These are phyloP conservation scores for Tretioscincus oriximinensis DNA, from an alignment of 2,113 vertebrate species.

Conservation along the genomic window DNA sequence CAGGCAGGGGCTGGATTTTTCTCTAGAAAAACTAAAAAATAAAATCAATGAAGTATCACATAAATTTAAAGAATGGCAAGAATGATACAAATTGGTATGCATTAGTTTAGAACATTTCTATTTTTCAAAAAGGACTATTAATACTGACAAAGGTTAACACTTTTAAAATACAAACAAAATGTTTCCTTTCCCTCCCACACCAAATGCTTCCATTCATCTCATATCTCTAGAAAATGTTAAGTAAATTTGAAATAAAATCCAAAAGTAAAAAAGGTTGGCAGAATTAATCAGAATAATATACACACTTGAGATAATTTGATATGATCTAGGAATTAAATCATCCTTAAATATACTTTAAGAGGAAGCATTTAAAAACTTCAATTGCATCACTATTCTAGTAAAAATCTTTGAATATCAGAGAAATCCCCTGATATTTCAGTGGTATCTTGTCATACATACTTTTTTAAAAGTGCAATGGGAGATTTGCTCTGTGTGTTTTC, in stretches of 20 bases:
- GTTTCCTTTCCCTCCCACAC: too few species aligned
- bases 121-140: not conserved
- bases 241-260: too few species aligned
- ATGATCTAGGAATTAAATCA: too few species aligned
- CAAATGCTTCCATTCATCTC: too few species aligned
- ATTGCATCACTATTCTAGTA: not conserved
- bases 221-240: too few species aligned
- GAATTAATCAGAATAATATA: too few species aligned
- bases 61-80: slow-evolving; percentile 28
- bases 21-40: slow-evolving; percentile 67
- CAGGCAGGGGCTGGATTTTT: slow-evolving; percentile 36
- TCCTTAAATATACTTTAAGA: not conserved
- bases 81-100: not conserved
- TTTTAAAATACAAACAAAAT: too few species aligned
- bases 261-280: too few species aligned
- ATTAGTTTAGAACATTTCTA: not conserved
- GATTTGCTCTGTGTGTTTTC: slow-evolving; percentile 49
- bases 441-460: slow-evolving; percentile 55
- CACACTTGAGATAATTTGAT: too few species aligned
- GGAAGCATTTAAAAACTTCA: not conserved
- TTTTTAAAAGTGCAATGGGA: slow-evolving; percentile 51
- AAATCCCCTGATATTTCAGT: not conserved
- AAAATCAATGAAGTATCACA: slow-evolving; percentile 11
- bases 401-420: not conserved
- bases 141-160: too few species aligned